A percentile compares a stretch with the other conserved stretches of the same genome.
phyloP scores from a whole-genome alignment of 2,113 vertebrate genomes.

The Psammodynastes pulverulentus region DNA sequence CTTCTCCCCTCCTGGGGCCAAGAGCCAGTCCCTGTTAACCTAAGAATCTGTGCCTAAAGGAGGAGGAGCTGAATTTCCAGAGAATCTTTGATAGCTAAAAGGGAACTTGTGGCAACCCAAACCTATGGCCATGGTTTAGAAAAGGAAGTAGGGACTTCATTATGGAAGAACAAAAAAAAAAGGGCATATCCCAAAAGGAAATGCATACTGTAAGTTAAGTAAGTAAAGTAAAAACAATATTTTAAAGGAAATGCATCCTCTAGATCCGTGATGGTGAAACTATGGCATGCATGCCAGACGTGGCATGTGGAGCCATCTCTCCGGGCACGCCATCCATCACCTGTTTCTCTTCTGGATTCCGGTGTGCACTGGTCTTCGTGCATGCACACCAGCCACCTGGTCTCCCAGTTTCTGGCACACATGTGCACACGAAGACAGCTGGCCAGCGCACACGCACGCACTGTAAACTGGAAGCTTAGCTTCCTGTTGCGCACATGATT shows the following conservation, averaged over 20 bases:
- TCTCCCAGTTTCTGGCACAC: too few species aligned
- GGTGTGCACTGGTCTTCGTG: too few species aligned
- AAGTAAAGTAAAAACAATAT: background rate
- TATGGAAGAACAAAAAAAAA: background rate
- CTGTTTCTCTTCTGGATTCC: too few species aligned
- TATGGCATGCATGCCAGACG: too few species aligned
- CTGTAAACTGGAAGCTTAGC: too few species aligned
- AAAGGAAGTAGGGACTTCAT: constrained; percentile 3
- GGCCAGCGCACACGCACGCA: too few species aligned
- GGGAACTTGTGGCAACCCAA: constrained; percentile 3
- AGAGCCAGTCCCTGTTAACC: constrained; percentile 52
- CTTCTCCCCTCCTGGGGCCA: constrained; percentile 60
- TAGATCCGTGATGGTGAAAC: too few species aligned
- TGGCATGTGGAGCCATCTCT: too few species aligned
- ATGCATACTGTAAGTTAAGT: background rate
- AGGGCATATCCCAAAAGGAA: background rate
- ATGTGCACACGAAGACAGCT: too few species aligned
- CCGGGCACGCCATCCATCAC: too few species aligned
- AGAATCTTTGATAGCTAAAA: constrained; percentile 4
- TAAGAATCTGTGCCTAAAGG: constrained; percentile 33
- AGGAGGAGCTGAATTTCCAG: constrained; percentile 30
- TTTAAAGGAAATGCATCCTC: background rate
- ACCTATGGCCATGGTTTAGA: background rate
- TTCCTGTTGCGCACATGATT: too few species aligned
- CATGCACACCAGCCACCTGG: too few species aligned